These are phyloP conservation scores for Rhynchophorus ferrugineus DNA, from an alignment of 1,140 invertebrate genomes.

Conservation along the genomic window DNA sequence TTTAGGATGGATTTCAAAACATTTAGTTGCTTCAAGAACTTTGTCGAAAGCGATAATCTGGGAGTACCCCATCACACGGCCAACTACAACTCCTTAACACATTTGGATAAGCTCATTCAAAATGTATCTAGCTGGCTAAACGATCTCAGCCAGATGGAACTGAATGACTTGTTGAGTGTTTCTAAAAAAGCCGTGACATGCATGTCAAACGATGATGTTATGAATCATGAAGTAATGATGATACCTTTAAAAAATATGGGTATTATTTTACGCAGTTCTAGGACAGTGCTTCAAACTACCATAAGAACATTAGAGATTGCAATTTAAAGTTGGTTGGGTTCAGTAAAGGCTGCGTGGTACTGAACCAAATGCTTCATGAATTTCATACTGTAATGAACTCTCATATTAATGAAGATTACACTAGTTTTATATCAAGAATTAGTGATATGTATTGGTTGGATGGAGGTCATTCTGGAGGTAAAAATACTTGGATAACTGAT, in stretches of 20 bases:
- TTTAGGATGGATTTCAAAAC: conserved; percentile 70
- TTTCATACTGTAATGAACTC: conserved; percentile 63
- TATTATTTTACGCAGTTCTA: background rate
- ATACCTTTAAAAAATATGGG: background rate
- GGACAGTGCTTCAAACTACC: conserved; percentile 21
- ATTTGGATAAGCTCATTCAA: conserved; percentile 57
- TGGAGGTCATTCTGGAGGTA: conserved; percentile 74
- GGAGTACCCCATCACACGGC: conserved; percentile 65
- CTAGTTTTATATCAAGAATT: conserved; percentile 53
- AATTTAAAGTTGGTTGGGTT: conserved; percentile 68
- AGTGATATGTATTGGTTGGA: conserved; percentile 79
- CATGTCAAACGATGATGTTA: background rate
- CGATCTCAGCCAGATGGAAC: conserved; percentile 15
- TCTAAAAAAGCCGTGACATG: conserved; percentile 6
- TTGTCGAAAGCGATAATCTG: conserved; percentile 65
- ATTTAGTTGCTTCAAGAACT: conserved; percentile 82
- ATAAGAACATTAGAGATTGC: conserved; percentile 41
- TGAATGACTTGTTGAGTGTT: conserved; percentile 2
- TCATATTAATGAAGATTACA: conserved; percentile 45
- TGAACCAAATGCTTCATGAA: conserved; percentile 84
- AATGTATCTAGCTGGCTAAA: conserved; percentile 46
- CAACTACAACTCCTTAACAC: conserved; percentile 57
- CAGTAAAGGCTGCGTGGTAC: conserved; percentile 86
- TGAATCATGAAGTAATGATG: background rate
- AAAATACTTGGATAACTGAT: conserved; percentile 79